Base-by-base conservation (phyloP, 2,888 invertebrate species). In the Hirtodrosophila alboralis region DNA sequence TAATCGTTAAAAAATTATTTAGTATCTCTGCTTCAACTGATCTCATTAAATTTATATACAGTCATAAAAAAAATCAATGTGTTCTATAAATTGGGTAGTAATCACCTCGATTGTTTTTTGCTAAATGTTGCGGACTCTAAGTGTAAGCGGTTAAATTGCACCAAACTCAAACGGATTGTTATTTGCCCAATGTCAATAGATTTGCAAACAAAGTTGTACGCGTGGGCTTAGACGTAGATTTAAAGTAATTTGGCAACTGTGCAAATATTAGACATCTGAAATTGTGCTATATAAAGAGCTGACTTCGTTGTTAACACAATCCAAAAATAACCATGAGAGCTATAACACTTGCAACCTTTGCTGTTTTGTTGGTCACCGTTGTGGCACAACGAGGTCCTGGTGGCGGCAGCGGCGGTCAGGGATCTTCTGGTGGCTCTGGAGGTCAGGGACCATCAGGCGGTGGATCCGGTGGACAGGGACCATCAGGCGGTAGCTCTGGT, bases 261-360 rank as follows among this genome's bases (percentile, higher is more conserved):
- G 34, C 45, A 73, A 70, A 73, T 36, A 67, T 16, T 8, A 13
- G 10, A 3, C 21, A 31, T 13, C 36, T 36, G 16, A 10, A 48
- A 14, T 27, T 16, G 12, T 27, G 4, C 40, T 70, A 73, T 73
- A 73, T 49, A 61, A n/a, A 73, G 52, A 14, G 28, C 47, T 38
- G 1, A 31, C 9, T 26, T 21, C 1, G 5, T 8, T 2, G 13
- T 0, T 8, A 47, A 23, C 2, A 9, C 31, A 44, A 33, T 49
- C 28, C 4, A 13, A 28, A 36, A 6, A n/a, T 13, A 3, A 56
- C 14, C 23, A 77, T 78, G 76, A 68, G 59, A 66, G 38, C 64
- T 21, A 40, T 72, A 26, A 72, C 78, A 26, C 18, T 75, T 44
- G 59, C 38, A 36, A 30, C 75, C 10, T 78, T 78, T 9, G 59